A percentile compares a stretch with the other conserved stretches of the same genome.
Conservation (phyloP, 2,113 vertebrate genomes). For the Anhinga rufa region DNA sequence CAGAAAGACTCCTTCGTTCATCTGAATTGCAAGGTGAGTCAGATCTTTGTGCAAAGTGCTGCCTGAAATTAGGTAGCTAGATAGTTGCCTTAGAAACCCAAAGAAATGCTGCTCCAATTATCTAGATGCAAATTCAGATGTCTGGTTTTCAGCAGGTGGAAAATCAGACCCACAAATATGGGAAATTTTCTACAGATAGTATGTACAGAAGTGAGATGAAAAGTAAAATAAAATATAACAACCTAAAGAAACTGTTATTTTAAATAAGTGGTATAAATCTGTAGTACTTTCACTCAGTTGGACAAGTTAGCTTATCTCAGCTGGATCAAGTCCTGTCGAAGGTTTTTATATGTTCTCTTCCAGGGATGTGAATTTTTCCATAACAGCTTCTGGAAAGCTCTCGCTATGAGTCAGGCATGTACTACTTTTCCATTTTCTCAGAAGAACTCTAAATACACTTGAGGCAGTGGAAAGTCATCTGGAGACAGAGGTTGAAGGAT, state of each 20-base stretch:
- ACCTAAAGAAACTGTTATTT: not conserved
- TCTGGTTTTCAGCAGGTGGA: not conserved
- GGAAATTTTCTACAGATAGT: not conserved
- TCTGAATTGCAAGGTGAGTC: not conserved
- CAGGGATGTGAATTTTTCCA: constrained; percentile 30
- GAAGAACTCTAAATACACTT: constrained; percentile 29
- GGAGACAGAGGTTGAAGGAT: constrained; percentile 30
- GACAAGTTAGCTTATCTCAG: not conserved
- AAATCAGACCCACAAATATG: not conserved
- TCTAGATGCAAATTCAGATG: not conserved
- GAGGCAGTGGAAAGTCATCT: constrained; percentile 62
- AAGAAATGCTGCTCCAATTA: not conserved
- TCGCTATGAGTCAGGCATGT: constrained; percentile 16
- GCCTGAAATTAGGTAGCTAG: not conserved
- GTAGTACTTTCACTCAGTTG: not conserved
- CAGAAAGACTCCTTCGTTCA: not conserved
- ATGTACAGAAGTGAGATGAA: not conserved
- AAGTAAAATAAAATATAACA: not conserved
- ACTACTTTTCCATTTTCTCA: constrained; percentile 56
- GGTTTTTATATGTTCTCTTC: not conserved
- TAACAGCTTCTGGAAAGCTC: constrained; percentile 36
- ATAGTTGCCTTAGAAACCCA: not conserved
- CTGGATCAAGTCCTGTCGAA: not conserved
- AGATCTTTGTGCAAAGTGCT: not conserved
- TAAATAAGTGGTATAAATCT: not conserved